Conservation (phyloP, 2,888 invertebrate species). For the Nomada ferruginata region DNA sequence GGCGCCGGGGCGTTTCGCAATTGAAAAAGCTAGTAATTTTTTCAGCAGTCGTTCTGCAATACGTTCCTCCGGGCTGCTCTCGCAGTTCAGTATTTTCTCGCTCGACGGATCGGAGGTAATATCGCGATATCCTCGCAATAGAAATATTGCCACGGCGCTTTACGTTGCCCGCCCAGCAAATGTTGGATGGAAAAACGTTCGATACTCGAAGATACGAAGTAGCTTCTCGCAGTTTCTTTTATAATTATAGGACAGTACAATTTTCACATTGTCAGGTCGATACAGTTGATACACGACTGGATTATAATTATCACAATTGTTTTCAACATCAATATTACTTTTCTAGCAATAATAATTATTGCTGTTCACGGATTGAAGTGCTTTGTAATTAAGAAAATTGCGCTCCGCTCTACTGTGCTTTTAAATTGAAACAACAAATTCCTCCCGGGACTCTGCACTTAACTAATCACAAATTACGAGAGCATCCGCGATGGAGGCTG, state of each 20-base stretch:
- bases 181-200: not conserved
- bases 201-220: not conserved
- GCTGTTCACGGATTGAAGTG: no score
- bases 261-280: no score
- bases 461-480: not conserved
- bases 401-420: no score
- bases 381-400: no score
- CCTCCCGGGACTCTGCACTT: no score
- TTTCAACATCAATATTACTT: no score
- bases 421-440: no score
- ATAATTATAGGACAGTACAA: no score
- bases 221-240: not conserved
- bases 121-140: slow-evolving; percentile 16
- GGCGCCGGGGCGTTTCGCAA: slow-evolving; percentile 40
- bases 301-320: no score
- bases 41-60: slow-evolving; percentile 37
- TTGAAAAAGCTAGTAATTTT: slow-evolving; percentile 62
- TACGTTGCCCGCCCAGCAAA: not conserved
- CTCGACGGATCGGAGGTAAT: slow-evolving; percentile 46
- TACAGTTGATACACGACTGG: no score
- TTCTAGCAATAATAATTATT: no score
- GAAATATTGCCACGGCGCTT: not conserved
- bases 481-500: not conserved
- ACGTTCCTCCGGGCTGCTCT: slow-evolving; percentile 27
- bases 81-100: slow-evolving; percentile 4